Conservation (phyloP, 2,113 vertebrate species). For the Garra rufa region DNA sequence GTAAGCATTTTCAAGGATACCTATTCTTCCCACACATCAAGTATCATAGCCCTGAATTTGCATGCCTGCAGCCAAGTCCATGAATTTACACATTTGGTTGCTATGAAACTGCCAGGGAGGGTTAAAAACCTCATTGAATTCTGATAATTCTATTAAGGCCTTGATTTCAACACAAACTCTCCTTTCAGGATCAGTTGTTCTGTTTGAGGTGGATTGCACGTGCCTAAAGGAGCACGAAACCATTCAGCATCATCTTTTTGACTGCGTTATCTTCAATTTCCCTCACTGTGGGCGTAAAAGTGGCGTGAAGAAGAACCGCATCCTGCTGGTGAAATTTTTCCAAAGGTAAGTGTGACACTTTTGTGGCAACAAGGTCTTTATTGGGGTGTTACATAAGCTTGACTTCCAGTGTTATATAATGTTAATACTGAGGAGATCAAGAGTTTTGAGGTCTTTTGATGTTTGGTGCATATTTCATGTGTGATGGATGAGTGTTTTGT, state of each 20-base stretch:
- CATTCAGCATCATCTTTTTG: constrained; percentile 73
- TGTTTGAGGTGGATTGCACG: constrained; percentile 89
- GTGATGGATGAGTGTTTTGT: not conserved
- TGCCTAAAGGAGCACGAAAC: constrained; percentile 75
- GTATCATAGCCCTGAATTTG: constrained; percentile 24
- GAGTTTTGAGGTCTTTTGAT: not conserved
- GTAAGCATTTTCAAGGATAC: not conserved
- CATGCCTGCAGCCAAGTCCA: constrained; percentile 12
- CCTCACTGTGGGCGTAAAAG: constrained; percentile 96
- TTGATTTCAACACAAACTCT: not conserved
- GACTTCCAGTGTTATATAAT: constrained; percentile 22
- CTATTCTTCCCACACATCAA: not conserved
- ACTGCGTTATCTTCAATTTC: constrained; percentile 91
- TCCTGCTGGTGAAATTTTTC: constrained; percentile 88
- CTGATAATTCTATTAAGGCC: not conserved
- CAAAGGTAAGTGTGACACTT: constrained; percentile 75
- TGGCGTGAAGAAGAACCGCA: constrained; percentile 91
- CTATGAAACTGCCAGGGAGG: constrained; percentile 36
- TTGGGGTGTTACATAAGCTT: constrained; percentile 30
- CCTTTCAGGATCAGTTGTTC: constrained; percentile 78
- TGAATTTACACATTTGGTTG: constrained; percentile 32
- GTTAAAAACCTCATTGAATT: constrained; percentile 15
- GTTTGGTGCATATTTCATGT: not conserved
- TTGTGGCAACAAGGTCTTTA: not conserved
- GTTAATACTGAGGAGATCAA: not conserved